Conservation (phyloP, 2,797 vertebrate species). For the Sphenodon punctatus region DNA sequence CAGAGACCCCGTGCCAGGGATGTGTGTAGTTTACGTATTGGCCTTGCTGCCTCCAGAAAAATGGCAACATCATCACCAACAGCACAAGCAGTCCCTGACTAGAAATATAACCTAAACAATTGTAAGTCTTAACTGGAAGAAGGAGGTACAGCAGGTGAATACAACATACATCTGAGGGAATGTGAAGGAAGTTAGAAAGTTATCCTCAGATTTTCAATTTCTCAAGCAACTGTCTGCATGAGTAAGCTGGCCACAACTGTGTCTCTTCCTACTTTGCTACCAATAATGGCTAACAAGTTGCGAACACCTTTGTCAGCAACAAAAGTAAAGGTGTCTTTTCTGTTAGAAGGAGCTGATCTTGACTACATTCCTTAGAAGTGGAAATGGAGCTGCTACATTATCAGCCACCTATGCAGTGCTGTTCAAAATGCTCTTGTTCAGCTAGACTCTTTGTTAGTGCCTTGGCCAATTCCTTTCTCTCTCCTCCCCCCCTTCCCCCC, state of each 20-base stretch:
- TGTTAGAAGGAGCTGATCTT: rapidly evolving
- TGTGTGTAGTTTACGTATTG: too few species aligned
- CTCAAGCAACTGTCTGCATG: rapidly evolving
- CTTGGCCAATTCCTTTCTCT: background rate
- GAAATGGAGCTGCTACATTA: background rate
- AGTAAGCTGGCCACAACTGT: background rate
- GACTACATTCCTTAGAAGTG: background rate
- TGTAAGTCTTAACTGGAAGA: too few species aligned
- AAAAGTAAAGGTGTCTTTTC: background rate
- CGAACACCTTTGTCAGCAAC: background rate
- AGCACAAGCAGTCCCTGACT: background rate
- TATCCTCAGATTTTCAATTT: background rate
- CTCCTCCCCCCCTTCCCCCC: background rate
- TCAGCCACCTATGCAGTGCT: background rate
- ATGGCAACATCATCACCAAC: too few species aligned
- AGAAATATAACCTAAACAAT: too few species aligned
- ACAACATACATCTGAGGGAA: background rate
- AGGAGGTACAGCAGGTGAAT: background rate
- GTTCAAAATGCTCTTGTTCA: background rate
- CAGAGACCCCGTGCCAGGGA: too few species aligned
- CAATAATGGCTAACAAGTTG: background rate
- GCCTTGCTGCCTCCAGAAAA: too few species aligned
- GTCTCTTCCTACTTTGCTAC: background rate
- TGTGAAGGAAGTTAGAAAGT: background rate
- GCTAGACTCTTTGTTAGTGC: background rate